Percentiles rank a stretch among this genome's conserved stretches.
Conservation (phyloP, 2,113 vertebrate species). For the Phaetusa simplex region DNA sequence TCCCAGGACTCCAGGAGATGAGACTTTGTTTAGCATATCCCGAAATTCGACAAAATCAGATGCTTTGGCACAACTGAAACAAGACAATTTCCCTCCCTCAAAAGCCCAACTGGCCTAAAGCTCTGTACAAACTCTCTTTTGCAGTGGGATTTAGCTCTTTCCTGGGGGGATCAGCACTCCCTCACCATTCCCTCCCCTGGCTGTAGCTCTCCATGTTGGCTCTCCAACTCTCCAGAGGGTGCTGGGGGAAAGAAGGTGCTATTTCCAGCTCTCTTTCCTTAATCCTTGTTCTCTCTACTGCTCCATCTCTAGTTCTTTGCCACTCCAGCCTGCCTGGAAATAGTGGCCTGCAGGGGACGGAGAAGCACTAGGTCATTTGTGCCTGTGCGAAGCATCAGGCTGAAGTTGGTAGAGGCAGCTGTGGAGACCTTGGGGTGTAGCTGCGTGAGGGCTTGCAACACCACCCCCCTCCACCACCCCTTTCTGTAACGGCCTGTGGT, state of each 20-base stretch:
- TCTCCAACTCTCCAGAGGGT: not conserved
- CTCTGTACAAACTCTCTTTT: not conserved
- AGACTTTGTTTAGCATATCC: not conserved
- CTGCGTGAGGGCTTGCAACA: not conserved
- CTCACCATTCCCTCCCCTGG: not conserved
- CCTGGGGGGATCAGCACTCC: not conserved
- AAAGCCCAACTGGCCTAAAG: not conserved
- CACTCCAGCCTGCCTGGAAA: not conserved
- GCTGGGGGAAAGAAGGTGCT: not conserved
- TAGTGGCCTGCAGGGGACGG: not conserved
- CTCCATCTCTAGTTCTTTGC: not conserved
- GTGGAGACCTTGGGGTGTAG: not conserved
- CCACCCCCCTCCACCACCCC: not conserved
- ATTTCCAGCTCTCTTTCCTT: not conserved
- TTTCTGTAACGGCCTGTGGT: rapidly evolving
- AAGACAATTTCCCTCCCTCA: not conserved
- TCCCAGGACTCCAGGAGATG: not conserved
- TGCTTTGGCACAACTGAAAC: not conserved
- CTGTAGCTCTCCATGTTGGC: not conserved
- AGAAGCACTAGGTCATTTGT: not conserved
- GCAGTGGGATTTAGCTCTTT: not conserved
- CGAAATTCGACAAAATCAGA: not conserved
- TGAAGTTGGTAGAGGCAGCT: not conserved
- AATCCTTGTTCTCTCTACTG: not conserved
- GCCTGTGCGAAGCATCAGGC: not conserved